Base-by-base conservation (phyloP, 2,797 vertebrate genomes). In the Epinephelus malabaricus region DNA sequence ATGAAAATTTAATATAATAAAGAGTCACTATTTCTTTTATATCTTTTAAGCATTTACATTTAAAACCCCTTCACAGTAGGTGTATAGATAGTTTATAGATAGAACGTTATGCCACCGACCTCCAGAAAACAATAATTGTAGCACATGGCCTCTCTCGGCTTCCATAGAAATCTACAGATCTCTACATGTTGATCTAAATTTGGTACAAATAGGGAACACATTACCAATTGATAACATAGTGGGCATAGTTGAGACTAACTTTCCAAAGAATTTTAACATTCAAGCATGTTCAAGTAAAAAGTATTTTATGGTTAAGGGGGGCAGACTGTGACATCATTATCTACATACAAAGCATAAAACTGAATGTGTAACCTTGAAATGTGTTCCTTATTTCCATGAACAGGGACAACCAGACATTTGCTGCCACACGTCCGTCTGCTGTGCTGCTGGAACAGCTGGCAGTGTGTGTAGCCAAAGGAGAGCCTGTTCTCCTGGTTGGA, bases 391-490 rank as follows among this genome's bases (percentile, higher is more conserved):
- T 71, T 69, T 1, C 18, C 14, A 18, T 27, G 13, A 56, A 59
- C 88, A 98, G 97, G 75, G 91, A 95, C 49, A 96, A 90, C 51
- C 91, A 96, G 80, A 97, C 96, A 0, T 99, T 99, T 88, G 97
- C 98, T 56, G 95, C 97, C 18, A 99, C 98, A 0, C 94, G 97
- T 1, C 97, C 97, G 0, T 97, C 98, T 17, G 94, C 95, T 0
- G 95, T 98, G 61, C 94, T 99, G 38, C 95, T 99, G 76, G 97
- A 99, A 68, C 97, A 99, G 91, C 94, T 99, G 64, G 96, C 97
- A 0, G 96, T 97, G 34, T 99, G 98, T 27, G 96, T 98, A 18
- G 93, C 92, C 61, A 97, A 96, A 91, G 96, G 94, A 49, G 98
- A 99, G 65, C 95, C 98, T 0, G 96, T 98, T 18, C 93, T 99